phyloP scores from a whole-genome alignment of 2,797 vertebrate genomes.

The Gymnoscopelus microlampas region DNA sequence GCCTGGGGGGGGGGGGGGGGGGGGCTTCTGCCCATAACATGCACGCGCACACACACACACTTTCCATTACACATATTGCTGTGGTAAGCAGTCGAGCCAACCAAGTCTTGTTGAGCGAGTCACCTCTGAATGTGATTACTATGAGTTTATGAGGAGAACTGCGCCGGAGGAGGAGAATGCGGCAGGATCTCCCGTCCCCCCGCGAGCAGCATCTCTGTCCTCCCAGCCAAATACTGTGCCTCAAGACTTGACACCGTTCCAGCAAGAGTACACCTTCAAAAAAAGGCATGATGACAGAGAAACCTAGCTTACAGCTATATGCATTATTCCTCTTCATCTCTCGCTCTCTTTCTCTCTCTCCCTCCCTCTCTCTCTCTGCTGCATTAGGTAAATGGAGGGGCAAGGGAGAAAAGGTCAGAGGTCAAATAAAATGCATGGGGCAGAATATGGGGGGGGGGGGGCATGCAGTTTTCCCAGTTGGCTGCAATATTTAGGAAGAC shows the following conservation, averaged over 20 bases:
- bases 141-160: slow-evolving; percentile 40
- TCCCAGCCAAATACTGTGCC: slow-evolving; percentile 28
- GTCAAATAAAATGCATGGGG: slow-evolving; percentile 21
- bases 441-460: slow-evolving; percentile 29
- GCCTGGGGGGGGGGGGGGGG: slow-evolving; percentile 14
- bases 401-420: slow-evolving; percentile 52
- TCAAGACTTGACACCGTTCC: slow-evolving; percentile 63
- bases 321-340: slow-evolving; percentile 54
- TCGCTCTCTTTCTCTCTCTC: neutral
- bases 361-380: neutral
- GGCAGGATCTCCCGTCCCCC: slow-evolving; percentile 43
- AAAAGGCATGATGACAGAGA: slow-evolving; percentile 64
- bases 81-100: slow-evolving; percentile 53
- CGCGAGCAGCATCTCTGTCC: slow-evolving; percentile 11
- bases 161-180: slow-evolving; percentile 46
- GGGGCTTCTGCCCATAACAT: slow-evolving; percentile 13
- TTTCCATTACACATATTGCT: slow-evolving; percentile 69
- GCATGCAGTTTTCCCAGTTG: slow-evolving; percentile 36
- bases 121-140: slow-evolving; percentile 66
- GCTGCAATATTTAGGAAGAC: slow-evolving; percentile 38
- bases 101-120: slow-evolving; percentile 50
- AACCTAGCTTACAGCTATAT: slow-evolving; percentile 40
- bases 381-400: slow-evolving; percentile 23
- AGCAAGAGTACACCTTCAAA: slow-evolving; percentile 62
- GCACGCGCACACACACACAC: slow-evolving; percentile 12